A percentile compares a stretch with the other conserved stretches of the same genome.
Evolutionary conservation across 2,888 invertebrate genomes (phyloP).

Genomic region (Rugalucina vietnamica): DNA sequence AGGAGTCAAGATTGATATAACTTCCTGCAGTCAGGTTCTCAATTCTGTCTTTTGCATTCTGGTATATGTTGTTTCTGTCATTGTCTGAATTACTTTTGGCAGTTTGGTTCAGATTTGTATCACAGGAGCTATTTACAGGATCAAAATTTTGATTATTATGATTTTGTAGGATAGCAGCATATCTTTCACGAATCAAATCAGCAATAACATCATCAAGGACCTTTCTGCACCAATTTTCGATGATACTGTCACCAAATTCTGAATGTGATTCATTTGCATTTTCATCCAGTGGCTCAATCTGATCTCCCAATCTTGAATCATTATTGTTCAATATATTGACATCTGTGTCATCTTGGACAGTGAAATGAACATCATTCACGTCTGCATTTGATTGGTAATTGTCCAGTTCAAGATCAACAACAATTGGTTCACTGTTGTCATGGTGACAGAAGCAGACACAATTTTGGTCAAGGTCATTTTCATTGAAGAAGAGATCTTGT

Average conservation of each 20-base stretch:
- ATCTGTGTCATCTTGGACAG: not conserved
- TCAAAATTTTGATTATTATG: not conserved
- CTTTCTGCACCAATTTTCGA: slow-evolving; percentile 4
- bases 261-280: not conserved
- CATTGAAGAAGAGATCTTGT: slow-evolving; percentile 68
- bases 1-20: not conserved
- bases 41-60: not conserved
- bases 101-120: not conserved
- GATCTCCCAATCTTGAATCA: not conserved
- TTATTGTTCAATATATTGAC: no score
- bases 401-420: not conserved
- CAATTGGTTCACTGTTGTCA: not conserved
- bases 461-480: slow-evolving; percentile 26
- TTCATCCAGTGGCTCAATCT: not conserved
- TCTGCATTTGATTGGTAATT: not conserved
- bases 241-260: not conserved
- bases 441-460: slow-evolving; percentile 23
- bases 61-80: not conserved
- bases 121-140: not conserved
- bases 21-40: slow-evolving; percentile 16
- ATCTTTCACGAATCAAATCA: not conserved
- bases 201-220: not conserved
- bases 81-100: not conserved
- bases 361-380: not conserved
- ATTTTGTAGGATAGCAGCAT: not conserved